Percentiles rank a stretch among this genome's conserved stretches.
Evolutionary conservation across 1,140 invertebrate genomes (phyloP).

Genomic region (Aphis craccivora): DNA sequence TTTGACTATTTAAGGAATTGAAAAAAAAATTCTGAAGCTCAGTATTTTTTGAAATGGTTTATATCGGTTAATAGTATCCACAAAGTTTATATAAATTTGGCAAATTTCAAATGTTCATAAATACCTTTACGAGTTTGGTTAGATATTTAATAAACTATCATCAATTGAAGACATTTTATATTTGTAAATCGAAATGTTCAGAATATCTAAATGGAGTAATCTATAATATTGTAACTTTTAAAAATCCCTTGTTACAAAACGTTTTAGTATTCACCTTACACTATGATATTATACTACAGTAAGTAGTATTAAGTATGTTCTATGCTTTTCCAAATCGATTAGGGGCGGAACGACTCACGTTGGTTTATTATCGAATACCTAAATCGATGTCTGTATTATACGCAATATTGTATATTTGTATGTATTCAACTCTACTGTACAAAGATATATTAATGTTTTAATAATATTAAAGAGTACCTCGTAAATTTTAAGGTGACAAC

Average conservation of each 20-base stretch:
- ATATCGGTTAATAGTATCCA: background rate
- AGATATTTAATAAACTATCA: too few species aligned
- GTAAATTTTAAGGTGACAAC: background rate
- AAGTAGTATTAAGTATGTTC: too few species aligned
- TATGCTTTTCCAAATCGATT: background rate
- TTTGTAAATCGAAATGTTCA: background rate
- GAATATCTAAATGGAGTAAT: background rate
- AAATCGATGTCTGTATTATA: background rate
- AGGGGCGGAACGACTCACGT: background rate
- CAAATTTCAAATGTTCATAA: background rate
- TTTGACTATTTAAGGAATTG: background rate
- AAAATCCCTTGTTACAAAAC: background rate
- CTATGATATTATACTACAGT: background rate
- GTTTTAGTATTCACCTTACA: background rate
- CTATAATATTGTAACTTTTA: background rate
- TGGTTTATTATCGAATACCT: background rate
- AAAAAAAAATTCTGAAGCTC: background rate
- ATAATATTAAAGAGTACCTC: background rate
- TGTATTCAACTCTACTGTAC: background rate
- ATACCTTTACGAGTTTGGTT: background rate
- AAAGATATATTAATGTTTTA: background rate
- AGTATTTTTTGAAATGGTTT: background rate
- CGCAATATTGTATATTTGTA: background rate
- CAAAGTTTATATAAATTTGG: too few species aligned
- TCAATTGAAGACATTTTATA: too few species aligned